Base-by-base conservation (phyloP, 92 coral and sea anemone species). In the Metridium senile region DNA sequence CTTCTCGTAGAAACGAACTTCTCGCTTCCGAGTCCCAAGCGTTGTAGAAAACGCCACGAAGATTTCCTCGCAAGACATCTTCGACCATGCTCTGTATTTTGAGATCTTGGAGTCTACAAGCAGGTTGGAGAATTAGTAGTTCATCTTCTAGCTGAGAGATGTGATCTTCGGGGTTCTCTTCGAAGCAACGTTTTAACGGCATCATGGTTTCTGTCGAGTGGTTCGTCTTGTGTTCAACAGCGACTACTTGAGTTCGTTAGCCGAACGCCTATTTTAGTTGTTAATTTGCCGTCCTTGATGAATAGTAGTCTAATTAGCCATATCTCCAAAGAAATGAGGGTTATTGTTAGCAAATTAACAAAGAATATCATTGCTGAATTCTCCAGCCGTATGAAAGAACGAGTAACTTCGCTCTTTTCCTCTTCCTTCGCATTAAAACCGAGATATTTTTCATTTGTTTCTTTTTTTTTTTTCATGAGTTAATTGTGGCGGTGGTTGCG, bases 91-190 rank as follows among this genome's bases (percentile, higher is more conserved):
- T 78, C 72, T 91, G 97, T 25, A 91, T 89, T 66, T 89, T 87
- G 46, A 91, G 77, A 72, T 91, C 97, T 52, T 84, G 97, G 25
- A 91, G 89, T 64, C 88, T 81, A n/a, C 97, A 91, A 21, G 97
- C 97, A 0, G 97, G 97, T 63, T 91, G 97, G 26, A 91, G 88
- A 51, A 91, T 89, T 23, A 85, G 65, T 34, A 91, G 70, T 39
- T 86, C 90, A 13, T 68, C 84, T 22, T 80, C 62, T 13, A 63
- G 29, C 22, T 27, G 39, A 13, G 45, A 7, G 1, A 28, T 1
- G 11, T 22, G 66, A 22, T 73, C 59, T 71, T 52, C 22, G 59
- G 67, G 19, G 27, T 70, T 74, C 23, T 69, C 25, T 13, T 54
- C 84, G 32, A 46, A 79, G 61, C 58, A 26, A 68, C 84, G 18